Conservation (phyloP, 1,140 invertebrate genomes). For the Pantala flavescens region DNA sequence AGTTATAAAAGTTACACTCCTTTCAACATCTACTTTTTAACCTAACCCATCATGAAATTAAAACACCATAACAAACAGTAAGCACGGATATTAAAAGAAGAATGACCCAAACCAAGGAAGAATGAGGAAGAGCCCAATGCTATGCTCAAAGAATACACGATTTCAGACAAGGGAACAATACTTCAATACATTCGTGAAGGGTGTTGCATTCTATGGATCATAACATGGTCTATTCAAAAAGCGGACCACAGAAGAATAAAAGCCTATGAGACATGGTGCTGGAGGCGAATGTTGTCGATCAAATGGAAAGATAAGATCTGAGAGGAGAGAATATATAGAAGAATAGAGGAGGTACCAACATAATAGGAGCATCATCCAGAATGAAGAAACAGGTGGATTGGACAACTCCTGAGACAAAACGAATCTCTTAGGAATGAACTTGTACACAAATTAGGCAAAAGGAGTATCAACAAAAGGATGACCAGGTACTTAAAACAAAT, state of each 20-base stretch:
- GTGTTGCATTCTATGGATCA: too few species aligned
- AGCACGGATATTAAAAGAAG: too few species aligned
- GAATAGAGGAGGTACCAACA: neutral
- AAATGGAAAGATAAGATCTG: neutral
- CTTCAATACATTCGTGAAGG: too few species aligned
- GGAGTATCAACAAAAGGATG: neutral
- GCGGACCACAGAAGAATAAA: neutral
- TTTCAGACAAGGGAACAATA: too few species aligned
- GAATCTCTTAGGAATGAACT: neutral
- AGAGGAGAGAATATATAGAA: neutral
- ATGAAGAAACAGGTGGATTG: neutral
- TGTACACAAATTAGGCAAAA: neutral
- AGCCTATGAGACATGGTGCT: neutral
- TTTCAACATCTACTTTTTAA: too few species aligned
- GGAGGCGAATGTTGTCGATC: neutral
- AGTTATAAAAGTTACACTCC: too few species aligned
- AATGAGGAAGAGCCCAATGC: too few species aligned
- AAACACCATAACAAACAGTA: too few species aligned
- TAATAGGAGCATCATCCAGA: neutral
- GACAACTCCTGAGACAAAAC: neutral
- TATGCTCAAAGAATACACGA: too few species aligned
- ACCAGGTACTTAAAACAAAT: neutral
- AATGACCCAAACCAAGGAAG: too few species aligned
- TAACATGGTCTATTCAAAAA: neutral
- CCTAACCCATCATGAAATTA: too few species aligned